Base-by-base conservation (phyloP, 2,113 vertebrate genomes). In the Tringa solitaria region DNA sequence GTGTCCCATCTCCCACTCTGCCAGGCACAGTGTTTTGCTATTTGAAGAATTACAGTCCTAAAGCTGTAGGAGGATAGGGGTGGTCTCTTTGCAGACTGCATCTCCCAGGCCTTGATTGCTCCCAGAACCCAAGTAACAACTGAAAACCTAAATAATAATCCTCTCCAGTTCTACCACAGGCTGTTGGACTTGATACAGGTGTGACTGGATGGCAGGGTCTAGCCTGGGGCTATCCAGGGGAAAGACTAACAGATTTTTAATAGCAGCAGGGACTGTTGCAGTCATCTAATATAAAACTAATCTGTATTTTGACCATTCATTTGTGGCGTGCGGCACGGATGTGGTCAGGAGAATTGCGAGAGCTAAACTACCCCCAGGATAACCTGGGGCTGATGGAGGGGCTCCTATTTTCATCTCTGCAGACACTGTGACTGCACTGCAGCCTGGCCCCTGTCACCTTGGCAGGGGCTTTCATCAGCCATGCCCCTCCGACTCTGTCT, bases 361-460 rank as follows among this genome's bases (percentile, higher is more conserved):
- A 69, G 53, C 54, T 77, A 14, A 88, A 53, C 13, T 27, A 45
- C 17, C 39, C 57, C 21, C 53, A 65, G 77, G 27, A 57, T 20
- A 69, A 75, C 35, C 77, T 7, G 2, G 7, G 33, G 50, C 75
- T 80, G 75, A 18, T 24, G 6, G 6, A 48, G 67, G 19, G 50
- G 53, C 45, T 82, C 73, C 15, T 15, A 3, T 37, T 88, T 72
- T 79, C 39, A 24, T 32, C 65, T 57, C 87, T 48, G n/a, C 59
- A 16, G 50, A 23, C 32, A 2, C 35, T 4, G 37, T 0, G 12
- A 9, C 82, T 76, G 87, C 46, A 4, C 59, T 64, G 73, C 75
- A 89, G 83, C 39, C 75, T 18, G 1, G 65, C 70, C 70, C 74
- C 30, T 64, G 53, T 91, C 94, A 95, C 95, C 95, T 95, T 86